These are phyloP conservation scores for Ciconia maguari DNA, from an alignment of 2,113 vertebrate genomes.

Conservation along the genomic window DNA sequence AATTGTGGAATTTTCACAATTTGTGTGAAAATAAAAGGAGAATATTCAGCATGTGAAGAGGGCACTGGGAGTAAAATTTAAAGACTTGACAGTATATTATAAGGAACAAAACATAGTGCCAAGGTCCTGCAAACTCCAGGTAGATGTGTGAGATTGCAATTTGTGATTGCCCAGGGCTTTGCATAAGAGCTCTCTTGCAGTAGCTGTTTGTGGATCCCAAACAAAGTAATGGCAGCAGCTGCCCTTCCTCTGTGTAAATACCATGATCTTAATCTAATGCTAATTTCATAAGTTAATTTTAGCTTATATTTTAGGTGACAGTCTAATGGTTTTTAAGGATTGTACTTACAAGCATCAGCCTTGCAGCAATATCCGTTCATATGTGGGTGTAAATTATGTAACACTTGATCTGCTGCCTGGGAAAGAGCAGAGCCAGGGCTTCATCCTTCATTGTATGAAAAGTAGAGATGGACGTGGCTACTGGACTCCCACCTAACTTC, in stretches of 20 bases:
- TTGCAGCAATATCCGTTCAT: not conserved
- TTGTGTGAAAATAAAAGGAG: not conserved
- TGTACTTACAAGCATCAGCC: not conserved
- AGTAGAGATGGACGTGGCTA: accelerated
- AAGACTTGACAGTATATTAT: not conserved
- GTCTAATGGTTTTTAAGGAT: slow-evolving; percentile 36
- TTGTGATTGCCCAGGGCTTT: not conserved
- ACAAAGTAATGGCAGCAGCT: not conserved
- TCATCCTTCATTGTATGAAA: not conserved
- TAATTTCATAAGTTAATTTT: slow-evolving; percentile 18
- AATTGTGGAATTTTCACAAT: no score
- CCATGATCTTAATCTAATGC: not conserved
- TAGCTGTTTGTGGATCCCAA: not conserved
- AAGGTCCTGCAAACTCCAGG: not conserved
- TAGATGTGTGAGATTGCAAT: not conserved
- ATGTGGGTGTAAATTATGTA: slow-evolving; percentile 20
- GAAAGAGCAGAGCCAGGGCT: not conserved
- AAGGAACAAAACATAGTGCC: not conserved
- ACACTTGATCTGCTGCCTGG: not conserved
- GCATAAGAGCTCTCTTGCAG: not conserved
- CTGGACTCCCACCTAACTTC: not conserved
- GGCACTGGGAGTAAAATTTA: not conserved
- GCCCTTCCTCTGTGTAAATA: not conserved
- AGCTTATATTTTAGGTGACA: slow-evolving; percentile 19
- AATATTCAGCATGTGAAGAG: not conserved